These are phyloP conservation scores for Eurosta solidaginis DNA, from an alignment of 1,140 invertebrate species.

Conservation along the genomic window DNA sequence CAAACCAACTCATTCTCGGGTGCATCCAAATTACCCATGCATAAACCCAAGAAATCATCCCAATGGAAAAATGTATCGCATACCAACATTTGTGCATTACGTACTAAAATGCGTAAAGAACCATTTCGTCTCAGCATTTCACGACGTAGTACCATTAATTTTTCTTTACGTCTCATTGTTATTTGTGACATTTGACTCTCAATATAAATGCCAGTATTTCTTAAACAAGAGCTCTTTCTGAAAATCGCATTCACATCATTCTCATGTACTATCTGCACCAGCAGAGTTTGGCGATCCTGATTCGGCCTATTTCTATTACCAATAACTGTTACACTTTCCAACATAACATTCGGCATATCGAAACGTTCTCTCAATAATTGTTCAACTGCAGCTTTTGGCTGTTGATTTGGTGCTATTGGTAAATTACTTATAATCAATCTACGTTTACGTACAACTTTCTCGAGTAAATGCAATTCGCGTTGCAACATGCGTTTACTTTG, in stretches of 20 bases:
- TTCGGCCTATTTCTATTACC: not conserved
- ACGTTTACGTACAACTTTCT: constrained; percentile 19
- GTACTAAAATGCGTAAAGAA: constrained; percentile 27
- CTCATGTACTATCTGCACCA: not conserved
- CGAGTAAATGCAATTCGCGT: constrained; percentile 29
- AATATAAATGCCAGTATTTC: constrained; percentile 31
- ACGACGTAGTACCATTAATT: constrained; percentile 30
- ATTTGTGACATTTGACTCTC: constrained; percentile 27
- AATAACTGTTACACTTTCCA: not conserved
- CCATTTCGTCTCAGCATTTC: constrained; percentile 29
- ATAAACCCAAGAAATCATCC: constrained; percentile 30
- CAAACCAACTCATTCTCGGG: not conserved
- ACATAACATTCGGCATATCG: not conserved
- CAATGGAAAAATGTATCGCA: constrained; percentile 27
- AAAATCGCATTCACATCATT: constrained; percentile 22
- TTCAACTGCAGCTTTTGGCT: constrained; percentile 2
- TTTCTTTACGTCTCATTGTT: constrained; percentile 29
- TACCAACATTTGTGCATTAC: constrained; percentile 20
- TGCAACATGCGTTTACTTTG: constrained; percentile 24
- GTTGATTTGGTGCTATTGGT: not conserved
- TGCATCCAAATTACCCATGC: constrained; percentile 5
- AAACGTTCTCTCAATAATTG: constrained; percentile 13
- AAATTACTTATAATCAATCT: constrained; percentile 31
- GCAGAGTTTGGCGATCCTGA: not conserved
- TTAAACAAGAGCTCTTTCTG: constrained; percentile 22